phyloP scores from a whole-genome alignment of 2,888 invertebrate species.

The Oscheius sp. region DNA sequence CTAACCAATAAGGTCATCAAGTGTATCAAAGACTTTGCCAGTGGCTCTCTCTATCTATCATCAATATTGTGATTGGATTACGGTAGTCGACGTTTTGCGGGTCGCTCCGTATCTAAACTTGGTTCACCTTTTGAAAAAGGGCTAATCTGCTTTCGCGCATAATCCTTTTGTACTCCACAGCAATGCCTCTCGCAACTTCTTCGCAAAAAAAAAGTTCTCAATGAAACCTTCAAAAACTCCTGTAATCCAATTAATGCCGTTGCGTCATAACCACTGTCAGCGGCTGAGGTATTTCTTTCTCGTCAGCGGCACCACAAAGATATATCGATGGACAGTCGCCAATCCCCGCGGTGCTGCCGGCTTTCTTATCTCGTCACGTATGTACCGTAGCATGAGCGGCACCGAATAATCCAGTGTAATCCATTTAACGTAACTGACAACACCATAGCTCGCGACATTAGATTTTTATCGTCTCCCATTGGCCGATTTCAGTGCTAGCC shows the following conservation, averaged over 20 bases:
- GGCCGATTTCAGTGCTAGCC: background rate
- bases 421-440: conserved; percentile 25
- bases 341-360: conserved; percentile 31
- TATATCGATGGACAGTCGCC: conserved; percentile 10
- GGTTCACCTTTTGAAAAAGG: conserved; percentile 6
- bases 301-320: conserved; percentile 31
- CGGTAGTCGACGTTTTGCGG: conserved; percentile 5
- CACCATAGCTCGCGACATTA: background rate
- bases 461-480: conserved; percentile 19
- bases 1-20: conserved; percentile 7
- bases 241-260: conserved; percentile 17
- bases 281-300: conserved; percentile 4
- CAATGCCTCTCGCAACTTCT: too few species aligned
- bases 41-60: conserved; percentile 14
- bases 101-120: background rate
- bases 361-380: conserved; percentile 16
- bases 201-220: too few species aligned
- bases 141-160: conserved; percentile 19
- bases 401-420: conserved; percentile 15
- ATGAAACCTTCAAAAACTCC: background rate
- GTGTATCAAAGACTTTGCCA: conserved; percentile 16
- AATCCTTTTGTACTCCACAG: background rate
- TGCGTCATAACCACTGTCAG: background rate
- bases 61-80: background rate
- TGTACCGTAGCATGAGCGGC: conserved; percentile 21